Evolutionary conservation across 2,113 vertebrate species (phyloP).

Genomic region (Ailuropoda melanoleuca): DNA sequence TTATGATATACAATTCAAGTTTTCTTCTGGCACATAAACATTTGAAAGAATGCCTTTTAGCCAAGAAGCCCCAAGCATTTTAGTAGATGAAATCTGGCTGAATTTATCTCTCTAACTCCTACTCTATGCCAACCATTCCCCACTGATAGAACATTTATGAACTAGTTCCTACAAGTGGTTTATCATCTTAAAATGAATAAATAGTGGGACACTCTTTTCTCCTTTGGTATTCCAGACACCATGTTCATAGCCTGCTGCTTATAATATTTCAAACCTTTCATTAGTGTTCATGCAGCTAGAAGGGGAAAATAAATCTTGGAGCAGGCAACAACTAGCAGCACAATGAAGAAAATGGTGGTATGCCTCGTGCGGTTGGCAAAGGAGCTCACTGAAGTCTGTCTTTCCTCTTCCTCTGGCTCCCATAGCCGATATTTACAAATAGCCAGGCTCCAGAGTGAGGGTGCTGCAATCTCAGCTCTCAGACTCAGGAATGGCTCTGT

Average conservation of each 20-base stretch:
- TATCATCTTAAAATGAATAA: slow-evolving; percentile 45
- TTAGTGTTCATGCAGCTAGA: slow-evolving; percentile 40
- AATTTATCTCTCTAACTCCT: slow-evolving; percentile 14
- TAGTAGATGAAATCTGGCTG: slow-evolving; percentile 32
- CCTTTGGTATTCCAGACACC: slow-evolving; percentile 38
- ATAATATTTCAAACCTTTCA: slow-evolving; percentile 58
- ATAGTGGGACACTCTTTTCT: not conserved
- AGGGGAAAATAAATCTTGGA: slow-evolving; percentile 29
- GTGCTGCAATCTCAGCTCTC: not conserved
- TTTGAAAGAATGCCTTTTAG: slow-evolving; percentile 43
- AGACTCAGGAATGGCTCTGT: not conserved
- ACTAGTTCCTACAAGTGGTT: not conserved
- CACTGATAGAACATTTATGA: slow-evolving; percentile 27
- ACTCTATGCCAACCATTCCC: not conserved
- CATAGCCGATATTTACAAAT: not conserved
- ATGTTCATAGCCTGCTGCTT: not conserved
- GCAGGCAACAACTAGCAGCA: not conserved
- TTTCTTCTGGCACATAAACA: not conserved
- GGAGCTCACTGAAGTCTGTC: not conserved
- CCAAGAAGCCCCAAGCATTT: slow-evolving; percentile 1
- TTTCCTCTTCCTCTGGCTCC: not conserved
- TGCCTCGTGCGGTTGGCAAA: not conserved
- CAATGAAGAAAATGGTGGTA: not conserved
- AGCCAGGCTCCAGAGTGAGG: not conserved
- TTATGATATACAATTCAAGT: slow-evolving; percentile 21